A percentile compares a stretch with the other conserved stretches of the same genome.
phyloP scores from a whole-genome alignment of 2,888 invertebrate genomes.

The Ichneumoninae sp. region DNA sequence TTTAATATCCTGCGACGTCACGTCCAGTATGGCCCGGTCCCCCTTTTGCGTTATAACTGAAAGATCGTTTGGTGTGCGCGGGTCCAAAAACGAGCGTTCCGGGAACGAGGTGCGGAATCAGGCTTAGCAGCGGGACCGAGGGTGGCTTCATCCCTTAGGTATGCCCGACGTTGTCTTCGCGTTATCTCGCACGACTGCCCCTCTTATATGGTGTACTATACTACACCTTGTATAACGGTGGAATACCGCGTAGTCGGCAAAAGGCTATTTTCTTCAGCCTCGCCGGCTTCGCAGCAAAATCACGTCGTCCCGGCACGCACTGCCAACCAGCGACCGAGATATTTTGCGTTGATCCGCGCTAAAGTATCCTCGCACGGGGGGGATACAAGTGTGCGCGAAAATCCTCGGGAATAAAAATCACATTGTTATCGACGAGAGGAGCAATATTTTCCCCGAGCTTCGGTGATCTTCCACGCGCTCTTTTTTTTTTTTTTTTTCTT shows the following conservation, averaged over 20 bases:
- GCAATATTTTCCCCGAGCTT: slow-evolving; percentile 19
- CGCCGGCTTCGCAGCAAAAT: slow-evolving; percentile 71
- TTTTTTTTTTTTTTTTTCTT: slow-evolving; percentile 4
- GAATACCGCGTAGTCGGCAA: slow-evolving; percentile 39
- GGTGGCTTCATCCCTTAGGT: slow-evolving; percentile 69
- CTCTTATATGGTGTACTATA: slow-evolving; percentile 66
- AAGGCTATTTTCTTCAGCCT: slow-evolving; percentile 49
- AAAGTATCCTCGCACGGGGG: not conserved
- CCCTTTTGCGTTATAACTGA: slow-evolving; percentile 30
- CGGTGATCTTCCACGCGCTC: not conserved
- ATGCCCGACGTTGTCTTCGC: slow-evolving; percentile 74
- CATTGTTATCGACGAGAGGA: slow-evolving; percentile 6
- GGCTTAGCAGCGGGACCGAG: slow-evolving; percentile 49
- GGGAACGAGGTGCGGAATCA: slow-evolving; percentile 60
- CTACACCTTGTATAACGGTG: slow-evolving; percentile 6
- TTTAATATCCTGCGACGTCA: slow-evolving; percentile 80
- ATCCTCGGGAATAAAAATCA: slow-evolving; percentile 32
- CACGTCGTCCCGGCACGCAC: slow-evolving; percentile 70
- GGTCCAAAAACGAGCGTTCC: slow-evolving; percentile 56
- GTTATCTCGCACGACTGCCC: slow-evolving; percentile 78
- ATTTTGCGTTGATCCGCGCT: slow-evolving; percentile 45
- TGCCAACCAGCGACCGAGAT: slow-evolving; percentile 40
- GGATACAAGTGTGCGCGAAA: slow-evolving; percentile 28
- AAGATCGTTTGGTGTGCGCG: slow-evolving; percentile 29
- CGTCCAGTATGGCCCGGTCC: slow-evolving; percentile 70